phyloP scores from a whole-genome alignment of 2,797 vertebrate genomes.

The Enoplosus armatus region DNA sequence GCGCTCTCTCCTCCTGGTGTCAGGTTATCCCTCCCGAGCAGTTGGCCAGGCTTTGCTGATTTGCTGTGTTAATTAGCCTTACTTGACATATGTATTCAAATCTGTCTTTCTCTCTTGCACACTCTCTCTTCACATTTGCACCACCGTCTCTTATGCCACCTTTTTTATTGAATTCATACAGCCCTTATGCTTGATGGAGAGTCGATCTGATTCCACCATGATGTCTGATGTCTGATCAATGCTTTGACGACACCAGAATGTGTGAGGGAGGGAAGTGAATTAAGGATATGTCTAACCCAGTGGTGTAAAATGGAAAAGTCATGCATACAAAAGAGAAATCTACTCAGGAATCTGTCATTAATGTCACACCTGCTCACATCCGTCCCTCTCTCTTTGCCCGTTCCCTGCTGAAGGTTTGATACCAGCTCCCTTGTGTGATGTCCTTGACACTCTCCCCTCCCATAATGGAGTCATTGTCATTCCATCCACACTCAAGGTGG shows the following conservation, averaged over 20 bases:
- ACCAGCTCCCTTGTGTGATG: constrained; percentile 38
- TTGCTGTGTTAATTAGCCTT: constrained; percentile 61
- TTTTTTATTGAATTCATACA: constrained; percentile 58
- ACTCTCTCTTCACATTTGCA: constrained; percentile 6
- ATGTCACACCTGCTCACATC: constrained; percentile 18
- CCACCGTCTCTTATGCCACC: constrained; percentile 12
- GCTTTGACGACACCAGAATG: neutral
- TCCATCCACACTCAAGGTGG: constrained; percentile 59
- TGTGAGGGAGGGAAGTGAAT: constrained; percentile 7
- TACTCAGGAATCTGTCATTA: constrained; percentile 28
- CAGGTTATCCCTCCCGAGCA: constrained; percentile 33
- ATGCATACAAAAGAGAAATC: constrained; percentile 35
- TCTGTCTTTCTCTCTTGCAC: constrained; percentile 12
- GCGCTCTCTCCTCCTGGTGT: constrained; percentile 21
- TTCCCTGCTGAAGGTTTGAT: constrained; percentile 18
- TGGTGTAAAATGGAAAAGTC: constrained; percentile 30
- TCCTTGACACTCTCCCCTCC: constrained; percentile 57
- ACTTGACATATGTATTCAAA: constrained; percentile 45
- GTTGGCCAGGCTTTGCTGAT: constrained; percentile 32
- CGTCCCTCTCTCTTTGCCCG: neutral
- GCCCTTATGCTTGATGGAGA: constrained; percentile 4
- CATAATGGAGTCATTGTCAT: constrained; percentile 65
- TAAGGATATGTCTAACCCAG: constrained; percentile 5
- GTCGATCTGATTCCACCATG: neutral
- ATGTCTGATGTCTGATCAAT: constrained; percentile 38